Base-by-base conservation (phyloP, 2,113 vertebrate genomes). In the Sylvilagus bachmani region DNA sequence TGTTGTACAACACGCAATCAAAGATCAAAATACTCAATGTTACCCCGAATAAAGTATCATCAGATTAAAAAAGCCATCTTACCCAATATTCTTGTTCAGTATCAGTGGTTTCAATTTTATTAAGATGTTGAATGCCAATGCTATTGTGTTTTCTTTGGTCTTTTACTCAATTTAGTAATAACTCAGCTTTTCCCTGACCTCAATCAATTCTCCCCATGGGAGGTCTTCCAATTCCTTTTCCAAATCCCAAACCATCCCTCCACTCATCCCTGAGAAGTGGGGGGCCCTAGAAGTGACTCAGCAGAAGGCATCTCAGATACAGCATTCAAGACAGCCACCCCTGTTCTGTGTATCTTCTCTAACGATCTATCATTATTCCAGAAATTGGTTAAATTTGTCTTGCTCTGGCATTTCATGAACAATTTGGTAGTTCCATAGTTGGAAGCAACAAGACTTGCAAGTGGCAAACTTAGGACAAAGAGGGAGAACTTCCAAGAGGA, bases 1-100 rank as follows among this genome's bases (percentile, higher is more conserved):
- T 25, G 55, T 27, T 51, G 62, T 73, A 19, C 33, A 73, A 62
- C 67, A 86, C 16, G 61, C 73, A 79, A 17, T 36, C 31, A 73
- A 82, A 93, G 24, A 66, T 88, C 55, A 85, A 85, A 95, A 81
- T 69, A 66, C 25, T 53, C 24, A 85, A n/a, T 61, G 31, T 75
- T 53, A 88, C 14, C 44, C 36, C 61, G 16, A 49, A 19, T 36
- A 61, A 93, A 92, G 82, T 24, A 49, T 33, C 61, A 17, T 51
- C 86, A 55, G 5, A 71, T 61, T 70, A 91, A 86, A 70, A 22
- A 85, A 55, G 77, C 3, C 3, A 71, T 89, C 49, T 69, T 85
- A 33, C 61, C 67, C 8, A 25, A 71, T 11, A 53, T 7, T 80
- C 74, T 62, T 31, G 79, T 55, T 83, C 22, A 90, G 3, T 66